Evolutionary conservation across 1,140 invertebrate species (phyloP).

Genomic region (Elysia chlorotica): DNA sequence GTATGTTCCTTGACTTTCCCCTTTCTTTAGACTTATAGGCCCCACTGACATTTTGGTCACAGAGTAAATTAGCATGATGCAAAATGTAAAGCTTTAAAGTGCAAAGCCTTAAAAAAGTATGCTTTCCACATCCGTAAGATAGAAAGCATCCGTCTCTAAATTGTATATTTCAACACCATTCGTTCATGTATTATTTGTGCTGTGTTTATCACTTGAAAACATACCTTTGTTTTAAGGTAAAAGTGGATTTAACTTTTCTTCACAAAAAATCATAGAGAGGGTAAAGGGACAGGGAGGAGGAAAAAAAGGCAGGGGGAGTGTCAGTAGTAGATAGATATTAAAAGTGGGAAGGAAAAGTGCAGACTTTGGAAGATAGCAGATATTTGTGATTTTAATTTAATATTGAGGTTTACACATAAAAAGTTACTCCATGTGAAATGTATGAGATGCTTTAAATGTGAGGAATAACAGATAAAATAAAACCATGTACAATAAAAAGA

Average conservation of each 20-base stretch:
- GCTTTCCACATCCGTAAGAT: too few species aligned
- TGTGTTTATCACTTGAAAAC: neutral
- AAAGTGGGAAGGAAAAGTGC: neutral
- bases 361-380: neutral
- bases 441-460: neutral
- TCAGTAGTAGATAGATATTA: too few species aligned
- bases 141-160: neutral
- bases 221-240: neutral
- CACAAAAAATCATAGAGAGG: neutral
- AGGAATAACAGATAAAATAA: neutral
- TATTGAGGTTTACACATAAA: neutral
- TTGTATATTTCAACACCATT: neutral
- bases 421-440: neutral
- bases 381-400: too few species aligned
- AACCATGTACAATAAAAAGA: neutral
- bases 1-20: too few species aligned
- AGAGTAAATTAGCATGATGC: too few species aligned
- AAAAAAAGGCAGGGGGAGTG: neutral
- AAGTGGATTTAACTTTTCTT: neutral
- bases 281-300: neutral
- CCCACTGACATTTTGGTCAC: too few species aligned
- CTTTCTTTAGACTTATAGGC: too few species aligned
- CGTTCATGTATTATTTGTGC: neutral
- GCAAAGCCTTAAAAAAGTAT: too few species aligned
- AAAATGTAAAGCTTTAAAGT: too few species aligned